Evolutionary conservation across 1,140 invertebrate genomes (phyloP).

Genomic region (Drosophila ambigua): DNA sequence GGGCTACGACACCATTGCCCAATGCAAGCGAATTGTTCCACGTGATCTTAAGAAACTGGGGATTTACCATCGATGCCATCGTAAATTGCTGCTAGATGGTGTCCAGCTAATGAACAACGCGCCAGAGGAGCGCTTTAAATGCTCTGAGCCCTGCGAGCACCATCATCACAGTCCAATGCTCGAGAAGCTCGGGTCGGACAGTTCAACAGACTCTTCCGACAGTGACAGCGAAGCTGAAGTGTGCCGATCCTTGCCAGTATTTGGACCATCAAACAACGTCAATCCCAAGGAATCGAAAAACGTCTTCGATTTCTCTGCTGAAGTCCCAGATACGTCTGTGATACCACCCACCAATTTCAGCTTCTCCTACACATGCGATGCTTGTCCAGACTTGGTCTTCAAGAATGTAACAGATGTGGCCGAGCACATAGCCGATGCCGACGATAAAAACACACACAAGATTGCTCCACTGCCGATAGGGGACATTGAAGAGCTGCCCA

Average conservation of each 20-base stretch:
- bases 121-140: constrained; percentile 9
- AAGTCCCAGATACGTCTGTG: background rate
- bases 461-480: background rate
- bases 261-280: too few species aligned
- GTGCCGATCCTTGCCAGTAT: too few species aligned
- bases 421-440: background rate
- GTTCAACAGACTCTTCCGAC: background rate
- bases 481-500: background rate
- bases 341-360: background rate
- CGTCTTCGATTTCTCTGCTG: background rate
- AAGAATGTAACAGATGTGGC: background rate
- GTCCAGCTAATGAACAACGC: constrained; percentile 47
- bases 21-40: constrained; percentile 41
- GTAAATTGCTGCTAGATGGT: constrained; percentile 40
- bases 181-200: too few species aligned
- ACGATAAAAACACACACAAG: background rate
- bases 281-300: too few species aligned
- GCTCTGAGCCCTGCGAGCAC: constrained; percentile 28
- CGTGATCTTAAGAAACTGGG: constrained; percentile 53
- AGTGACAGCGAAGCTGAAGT: background rate
- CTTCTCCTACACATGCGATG: background rate
- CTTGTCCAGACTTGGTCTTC: constrained; percentile 4
- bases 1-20: constrained; percentile 39
- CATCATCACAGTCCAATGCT: background rate
- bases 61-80: constrained; percentile 33